phyloP scores from a whole-genome alignment of 1,140 invertebrate species.

The Pseudobourletiella spinata region DNA sequence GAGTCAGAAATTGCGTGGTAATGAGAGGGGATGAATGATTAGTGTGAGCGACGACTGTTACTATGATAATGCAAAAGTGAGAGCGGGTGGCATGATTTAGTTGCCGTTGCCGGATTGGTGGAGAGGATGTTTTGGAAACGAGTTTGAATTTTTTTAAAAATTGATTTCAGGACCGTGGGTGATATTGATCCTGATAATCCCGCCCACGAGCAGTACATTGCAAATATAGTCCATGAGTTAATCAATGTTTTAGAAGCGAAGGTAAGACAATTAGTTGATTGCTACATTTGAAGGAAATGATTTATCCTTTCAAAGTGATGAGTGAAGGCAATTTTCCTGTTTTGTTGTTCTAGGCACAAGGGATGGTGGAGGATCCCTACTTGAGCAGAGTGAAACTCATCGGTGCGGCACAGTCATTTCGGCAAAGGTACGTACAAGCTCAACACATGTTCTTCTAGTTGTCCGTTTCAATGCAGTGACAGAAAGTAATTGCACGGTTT shows the following conservation, averaged over 20 bases:
- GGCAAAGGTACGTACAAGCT: slow-evolving; percentile 33
- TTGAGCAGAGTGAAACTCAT: slow-evolving; percentile 67
- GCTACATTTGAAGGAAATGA: no score
- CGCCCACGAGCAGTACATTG: slow-evolving; percentile 49
- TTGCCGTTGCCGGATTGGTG: no score
- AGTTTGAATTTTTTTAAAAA: no score
- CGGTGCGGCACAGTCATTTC: slow-evolving; percentile 66
- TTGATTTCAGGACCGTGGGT: slow-evolving; percentile 32
- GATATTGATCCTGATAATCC: slow-evolving; percentile 61
- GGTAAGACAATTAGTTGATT: no score
- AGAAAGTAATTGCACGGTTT: no score
- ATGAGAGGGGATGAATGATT: no score
- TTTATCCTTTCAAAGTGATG: no score
- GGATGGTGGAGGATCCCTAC: slow-evolving; percentile 59
- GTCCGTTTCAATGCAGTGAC: neutral
- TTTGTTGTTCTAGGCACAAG: neutral
- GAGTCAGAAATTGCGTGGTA: no score
- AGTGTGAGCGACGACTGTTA: no score
- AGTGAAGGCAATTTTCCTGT: neutral
- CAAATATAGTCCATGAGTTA: slow-evolving; percentile 55
- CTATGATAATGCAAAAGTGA: no score
- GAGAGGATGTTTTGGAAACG: neutral
- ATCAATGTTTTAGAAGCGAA: slow-evolving; percentile 69
- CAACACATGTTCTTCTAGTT: neutral
- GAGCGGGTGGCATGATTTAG: no score